Conservation (phyloP, 2,797 vertebrate species). For the Lepus oiostolus region DNA sequence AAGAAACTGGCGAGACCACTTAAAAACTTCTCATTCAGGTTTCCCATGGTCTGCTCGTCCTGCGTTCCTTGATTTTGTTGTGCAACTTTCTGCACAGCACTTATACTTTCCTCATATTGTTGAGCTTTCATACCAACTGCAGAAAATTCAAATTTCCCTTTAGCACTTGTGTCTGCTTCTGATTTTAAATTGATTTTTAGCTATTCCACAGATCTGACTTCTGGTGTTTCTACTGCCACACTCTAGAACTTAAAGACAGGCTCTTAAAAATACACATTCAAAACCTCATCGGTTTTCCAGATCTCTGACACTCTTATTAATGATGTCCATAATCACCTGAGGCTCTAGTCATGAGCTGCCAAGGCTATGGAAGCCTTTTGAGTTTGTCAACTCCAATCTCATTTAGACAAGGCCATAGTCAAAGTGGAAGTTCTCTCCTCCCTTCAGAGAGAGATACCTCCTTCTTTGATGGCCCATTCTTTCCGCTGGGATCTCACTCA, state of each 20-base stretch:
- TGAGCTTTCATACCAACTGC: slow-evolving; percentile 11
- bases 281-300: neutral
- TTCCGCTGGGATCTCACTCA: too few species aligned
- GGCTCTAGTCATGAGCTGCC: too few species aligned
- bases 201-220: neutral
- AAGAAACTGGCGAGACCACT: neutral
- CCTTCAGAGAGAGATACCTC: too few species aligned
- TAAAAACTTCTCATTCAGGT: neutral
- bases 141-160: neutral
- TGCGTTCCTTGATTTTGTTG: neutral
- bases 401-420: too few species aligned
- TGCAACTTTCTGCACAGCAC: neutral
- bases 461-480: too few species aligned
- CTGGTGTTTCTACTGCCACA: neutral
- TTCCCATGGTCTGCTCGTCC: neutral
- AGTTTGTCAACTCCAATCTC: too few species aligned
- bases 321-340: too few species aligned
- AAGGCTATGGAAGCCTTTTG: too few species aligned
- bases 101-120: neutral
- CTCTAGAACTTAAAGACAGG: neutral
- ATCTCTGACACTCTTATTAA: too few species aligned
- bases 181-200: slow-evolving; percentile 55
- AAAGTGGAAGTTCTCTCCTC: too few species aligned
- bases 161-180: neutral
- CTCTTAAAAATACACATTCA: neutral